Conservation (phyloP, 2,797 vertebrate genomes). For the Pelobates cultripes region DNA sequence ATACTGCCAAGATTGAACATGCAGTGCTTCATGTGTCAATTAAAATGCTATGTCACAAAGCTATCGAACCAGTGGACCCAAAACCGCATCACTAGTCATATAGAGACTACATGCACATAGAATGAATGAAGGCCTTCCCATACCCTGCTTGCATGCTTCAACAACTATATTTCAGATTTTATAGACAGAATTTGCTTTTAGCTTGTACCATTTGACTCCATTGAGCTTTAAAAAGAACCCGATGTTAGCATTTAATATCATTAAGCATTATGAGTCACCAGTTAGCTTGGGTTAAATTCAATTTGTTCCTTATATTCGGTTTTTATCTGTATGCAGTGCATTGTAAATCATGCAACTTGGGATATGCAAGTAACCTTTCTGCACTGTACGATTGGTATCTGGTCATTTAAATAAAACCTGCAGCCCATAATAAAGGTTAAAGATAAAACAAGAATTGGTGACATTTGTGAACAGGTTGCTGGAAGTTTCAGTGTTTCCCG, state of each 20-base stretch:
- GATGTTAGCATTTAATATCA: constrained; percentile 28
- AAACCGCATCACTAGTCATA: background rate
- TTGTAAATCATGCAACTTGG: constrained; percentile 7
- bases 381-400: constrained; percentile 10
- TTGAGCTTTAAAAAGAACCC: background rate
- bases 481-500: background rate
- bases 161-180: background rate
- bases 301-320: constrained; percentile 21
- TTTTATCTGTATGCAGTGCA: constrained; percentile 29
- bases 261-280: constrained; percentile 44
- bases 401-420: constrained; percentile 35
- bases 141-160: background rate
- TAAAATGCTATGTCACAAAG: background rate
- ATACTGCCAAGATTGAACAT: background rate
- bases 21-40: background rate
- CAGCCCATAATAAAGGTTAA: constrained; percentile 25
- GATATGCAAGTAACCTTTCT: constrained; percentile 45
- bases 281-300: constrained; percentile 38
- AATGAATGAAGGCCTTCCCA: background rate
- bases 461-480: constrained; percentile 21
- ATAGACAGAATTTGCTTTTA: background rate
- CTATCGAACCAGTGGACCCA: background rate
- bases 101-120: background rate
- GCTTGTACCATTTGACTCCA: background rate
- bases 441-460: constrained; percentile 24